Base-by-base conservation (phyloP, 92 coral and sea anemone genomes). In the Blastomussa wellsi region DNA sequence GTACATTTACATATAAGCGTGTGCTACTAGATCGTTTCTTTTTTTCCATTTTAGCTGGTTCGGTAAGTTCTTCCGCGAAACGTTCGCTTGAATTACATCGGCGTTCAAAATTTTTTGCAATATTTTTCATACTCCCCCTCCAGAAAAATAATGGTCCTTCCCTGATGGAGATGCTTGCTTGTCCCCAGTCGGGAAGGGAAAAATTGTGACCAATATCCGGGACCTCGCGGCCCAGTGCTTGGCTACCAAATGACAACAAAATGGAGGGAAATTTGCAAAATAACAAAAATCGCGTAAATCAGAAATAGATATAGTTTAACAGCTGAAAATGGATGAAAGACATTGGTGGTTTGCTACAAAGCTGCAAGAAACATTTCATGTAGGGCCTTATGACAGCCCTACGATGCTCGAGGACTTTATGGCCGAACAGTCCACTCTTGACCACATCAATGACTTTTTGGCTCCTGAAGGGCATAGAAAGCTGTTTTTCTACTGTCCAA, bases 341-440 rank as follows among this genome's bases (percentile, higher is more conserved):
- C 99, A 97, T 66, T 97, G 99, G 99, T 97, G 99, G 99, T 97
- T 97, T 77, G 99, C 99, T 75, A 97, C 99, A 47, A 97, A 97
- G 88, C 90, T 97, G 68, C 99, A 97, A 77, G 99, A 97, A 90
- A 97, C 99, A 0, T 97, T 97, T 90, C 98, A 95, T 79, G 82
- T 97, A 76, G 99, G 99, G 77, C 90, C 99, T 38, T 92, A 93
- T 83, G 99, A 97, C 84, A 94, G 93, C 72, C 99, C 99, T n/a
- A 97, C 99, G 83, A 91, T 97, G 98, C 79, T 95, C 88, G 99
- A 97, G 92, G 99, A 97, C 77, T 97, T 97, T 89, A 97, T 97
- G 98, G 98, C 99, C 24, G 98, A 95, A 74, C 99, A 94, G 90
- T 82, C 94, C 32, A 94, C 99, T 17, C 90, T 97, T 44, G 99